phyloP scores from a whole-genome alignment of 2,888 invertebrate genomes.

The Epinotia bilunana region DNA sequence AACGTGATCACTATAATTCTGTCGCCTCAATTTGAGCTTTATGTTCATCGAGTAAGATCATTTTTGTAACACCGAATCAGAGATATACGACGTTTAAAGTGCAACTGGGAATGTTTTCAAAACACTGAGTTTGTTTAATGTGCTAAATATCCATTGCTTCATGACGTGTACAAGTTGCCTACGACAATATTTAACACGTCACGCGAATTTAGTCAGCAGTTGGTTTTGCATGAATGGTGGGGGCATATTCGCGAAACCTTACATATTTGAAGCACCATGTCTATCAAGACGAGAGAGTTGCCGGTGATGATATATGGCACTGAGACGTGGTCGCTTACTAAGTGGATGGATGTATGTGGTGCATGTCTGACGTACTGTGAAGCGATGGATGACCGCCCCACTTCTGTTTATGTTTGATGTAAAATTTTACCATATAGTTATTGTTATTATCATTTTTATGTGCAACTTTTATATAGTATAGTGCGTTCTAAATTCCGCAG shows the following conservation, averaged over 20 bases:
- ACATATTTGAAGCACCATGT: slow-evolving; percentile 34
- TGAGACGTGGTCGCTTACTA: too few species aligned
- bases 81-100: not conserved
- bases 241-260: slow-evolving; percentile 51
- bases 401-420: too few species aligned
- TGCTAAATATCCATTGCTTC: slow-evolving; percentile 15
- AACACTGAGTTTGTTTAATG: slow-evolving; percentile 32
- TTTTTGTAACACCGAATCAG: not conserved
- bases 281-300: too few species aligned
- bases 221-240: slow-evolving; percentile 57
- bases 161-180: slow-evolving; percentile 52
- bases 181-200: slow-evolving; percentile 60
- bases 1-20: too few species aligned
- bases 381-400: too few species aligned
- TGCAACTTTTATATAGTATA: too few species aligned
- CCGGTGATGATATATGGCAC: too few species aligned
- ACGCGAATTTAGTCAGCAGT: slow-evolving; percentile 64
- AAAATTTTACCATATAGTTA: too few species aligned
- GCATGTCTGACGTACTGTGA: too few species aligned
- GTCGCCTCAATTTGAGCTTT: not conserved
- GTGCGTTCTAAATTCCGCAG: too few species aligned
- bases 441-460: too few species aligned
- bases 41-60: not conserved
- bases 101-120: slow-evolving; percentile 27
- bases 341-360: too few species aligned